phyloP scores from a whole-genome alignment of 2,113 vertebrate species.

The Megaptera novaeangliae region DNA sequence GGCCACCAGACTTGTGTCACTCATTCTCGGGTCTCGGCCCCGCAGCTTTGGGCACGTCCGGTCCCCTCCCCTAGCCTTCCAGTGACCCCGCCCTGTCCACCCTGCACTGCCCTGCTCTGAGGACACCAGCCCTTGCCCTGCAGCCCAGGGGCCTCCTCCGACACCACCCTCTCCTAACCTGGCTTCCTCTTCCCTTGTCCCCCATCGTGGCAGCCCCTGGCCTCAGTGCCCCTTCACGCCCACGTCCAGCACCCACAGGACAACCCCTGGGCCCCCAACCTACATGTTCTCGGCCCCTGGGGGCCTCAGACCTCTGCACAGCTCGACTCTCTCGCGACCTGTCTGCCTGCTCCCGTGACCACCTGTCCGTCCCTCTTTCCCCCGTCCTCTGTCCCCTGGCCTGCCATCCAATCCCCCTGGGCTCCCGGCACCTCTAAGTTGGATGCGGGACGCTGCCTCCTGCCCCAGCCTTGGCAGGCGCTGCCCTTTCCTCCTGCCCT shows the following conservation, averaged over 20 bases:
- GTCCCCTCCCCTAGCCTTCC: not conserved
- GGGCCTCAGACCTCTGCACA: not conserved
- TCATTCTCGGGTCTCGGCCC: not conserved
- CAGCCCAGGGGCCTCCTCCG: not conserved
- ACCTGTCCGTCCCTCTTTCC: no score
- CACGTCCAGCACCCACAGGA: not conserved
- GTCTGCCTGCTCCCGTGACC: no score
- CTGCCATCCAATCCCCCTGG: not conserved
- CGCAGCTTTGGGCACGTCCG: fast-evolving
- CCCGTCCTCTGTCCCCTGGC: no score
- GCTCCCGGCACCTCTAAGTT: no score
- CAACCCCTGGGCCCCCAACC: no score
- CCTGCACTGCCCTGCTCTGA: not conserved
- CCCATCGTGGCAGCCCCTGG: not conserved
- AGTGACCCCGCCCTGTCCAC: fast-evolving
- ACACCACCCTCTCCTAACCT: not conserved
- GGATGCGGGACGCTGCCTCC: no score
- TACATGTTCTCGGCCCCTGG: not conserved
- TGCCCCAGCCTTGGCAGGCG: no score
- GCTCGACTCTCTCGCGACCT: not conserved
- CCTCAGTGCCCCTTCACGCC: not conserved
- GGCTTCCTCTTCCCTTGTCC: not conserved
- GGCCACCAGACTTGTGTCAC: fast-evolving
- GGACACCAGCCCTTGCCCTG: not conserved
- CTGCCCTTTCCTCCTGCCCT: no score